Evolutionary conservation across 92 coral and sea anemone species (phyloP).

Genomic region (Zoanthus solanderi): DNA sequence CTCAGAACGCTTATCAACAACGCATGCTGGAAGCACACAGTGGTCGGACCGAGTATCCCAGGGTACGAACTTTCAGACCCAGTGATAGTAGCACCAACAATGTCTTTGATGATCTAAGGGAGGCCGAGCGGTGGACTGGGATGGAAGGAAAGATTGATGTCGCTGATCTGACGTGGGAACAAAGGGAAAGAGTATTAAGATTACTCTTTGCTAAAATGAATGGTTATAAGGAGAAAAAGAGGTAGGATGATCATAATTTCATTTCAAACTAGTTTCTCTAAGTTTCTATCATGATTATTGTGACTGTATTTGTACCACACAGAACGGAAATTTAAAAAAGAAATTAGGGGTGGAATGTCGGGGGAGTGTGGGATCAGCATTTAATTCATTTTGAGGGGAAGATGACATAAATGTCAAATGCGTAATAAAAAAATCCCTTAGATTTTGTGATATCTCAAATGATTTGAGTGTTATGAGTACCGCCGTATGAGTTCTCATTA

Average conservation of each 20-base stretch:
- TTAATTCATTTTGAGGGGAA: too few relatives aligned
- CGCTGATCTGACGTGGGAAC: conserved; percentile 97
- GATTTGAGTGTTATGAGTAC: too few relatives aligned
- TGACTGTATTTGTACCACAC: too few relatives aligned
- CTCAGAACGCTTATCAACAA: conserved; percentile 92
- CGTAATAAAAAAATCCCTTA: too few relatives aligned
- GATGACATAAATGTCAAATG: too few relatives aligned
- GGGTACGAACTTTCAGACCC: conserved; percentile 90
- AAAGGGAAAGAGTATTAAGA: conserved; percentile 91
- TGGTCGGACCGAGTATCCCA: conserved; percentile 89
- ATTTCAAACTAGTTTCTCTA: background rate
- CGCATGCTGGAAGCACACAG: conserved; percentile 96
- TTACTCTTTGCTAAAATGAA: conserved; percentile 95
- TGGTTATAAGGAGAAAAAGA: conserved; percentile 84
- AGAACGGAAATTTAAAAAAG: too few relatives aligned
- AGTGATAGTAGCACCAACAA: conserved; percentile 95
- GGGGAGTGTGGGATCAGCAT: too few relatives aligned
- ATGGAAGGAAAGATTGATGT: conserved; percentile 95
- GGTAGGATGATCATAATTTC: conserved; percentile 51
- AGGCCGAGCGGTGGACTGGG: conserved; percentile 98
- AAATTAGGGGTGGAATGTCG: too few relatives aligned
- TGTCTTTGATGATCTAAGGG: conserved; percentile 93
- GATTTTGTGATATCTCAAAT: too few relatives aligned
- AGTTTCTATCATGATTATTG: too few relatives aligned
- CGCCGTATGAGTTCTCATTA: too few relatives aligned